Conservation (phyloP, 2,888 invertebrate species). For the Neocrepidodera transversa region DNA sequence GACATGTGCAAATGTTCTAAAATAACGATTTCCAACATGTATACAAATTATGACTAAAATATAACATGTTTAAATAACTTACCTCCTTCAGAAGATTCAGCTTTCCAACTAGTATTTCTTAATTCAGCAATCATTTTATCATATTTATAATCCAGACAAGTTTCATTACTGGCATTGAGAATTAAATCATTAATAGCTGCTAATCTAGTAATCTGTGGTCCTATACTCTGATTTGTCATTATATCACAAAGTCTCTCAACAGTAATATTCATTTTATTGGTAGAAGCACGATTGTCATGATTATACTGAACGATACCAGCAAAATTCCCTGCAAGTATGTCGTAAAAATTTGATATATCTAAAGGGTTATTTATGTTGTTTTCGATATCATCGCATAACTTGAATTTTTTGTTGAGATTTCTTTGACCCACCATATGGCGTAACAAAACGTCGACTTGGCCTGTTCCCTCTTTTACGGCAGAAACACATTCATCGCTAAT, state of each 20-base stretch:
- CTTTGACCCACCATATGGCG: conserved; percentile 68
- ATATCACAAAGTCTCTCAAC: conserved; percentile 82
- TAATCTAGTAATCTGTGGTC: conserved; percentile 71
- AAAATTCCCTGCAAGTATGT: conserved; percentile 78
- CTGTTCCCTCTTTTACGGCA: conserved; percentile 62
- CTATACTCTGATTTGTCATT: conserved; percentile 69
- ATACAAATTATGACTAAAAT: neutral
- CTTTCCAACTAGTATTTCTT: conserved; percentile 72
- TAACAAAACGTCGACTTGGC: conserved; percentile 64
- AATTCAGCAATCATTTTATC: conserved; percentile 74
- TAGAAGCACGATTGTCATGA: conserved; percentile 83
- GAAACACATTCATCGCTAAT: conserved; percentile 73
- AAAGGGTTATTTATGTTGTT: conserved; percentile 65
- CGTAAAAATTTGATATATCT: conserved; percentile 82
- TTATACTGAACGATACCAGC: conserved; percentile 95
- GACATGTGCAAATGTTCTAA: no score
- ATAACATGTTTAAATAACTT: conserved; percentile 34
- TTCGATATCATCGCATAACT: conserved; percentile 78
- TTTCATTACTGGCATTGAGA: conserved; percentile 70
- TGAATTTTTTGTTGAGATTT: conserved; percentile 75
- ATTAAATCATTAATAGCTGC: conserved; percentile 77
- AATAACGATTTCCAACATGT: no score
- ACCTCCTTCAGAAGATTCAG: conserved; percentile 71
- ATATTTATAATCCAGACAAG: conserved; percentile 86
- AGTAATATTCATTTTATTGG: conserved; percentile 72